Evolutionary conservation across 2,797 vertebrate species (phyloP).

Genomic region (Typhlichthys subterraneus): DNA sequence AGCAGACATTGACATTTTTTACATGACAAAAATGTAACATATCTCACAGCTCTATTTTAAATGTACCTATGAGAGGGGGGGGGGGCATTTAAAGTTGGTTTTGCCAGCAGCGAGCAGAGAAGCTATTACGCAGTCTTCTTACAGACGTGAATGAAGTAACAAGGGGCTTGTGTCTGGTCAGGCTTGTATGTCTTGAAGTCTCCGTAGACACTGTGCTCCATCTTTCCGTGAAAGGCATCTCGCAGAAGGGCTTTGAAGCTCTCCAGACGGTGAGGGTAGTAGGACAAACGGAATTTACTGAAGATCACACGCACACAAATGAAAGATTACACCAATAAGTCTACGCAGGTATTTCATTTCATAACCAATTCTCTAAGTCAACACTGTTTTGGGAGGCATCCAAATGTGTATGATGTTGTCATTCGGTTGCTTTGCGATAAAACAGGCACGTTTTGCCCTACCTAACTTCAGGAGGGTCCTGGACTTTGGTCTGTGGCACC

Average conservation of each 20-base stretch:
- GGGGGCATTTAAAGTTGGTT: neutral
- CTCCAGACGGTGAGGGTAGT: conserved; percentile 91
- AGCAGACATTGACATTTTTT: too few species aligned
- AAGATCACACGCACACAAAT: conserved; percentile 7
- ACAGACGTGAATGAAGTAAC: conserved; percentile 96
- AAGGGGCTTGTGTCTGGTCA: conserved; percentile 80
- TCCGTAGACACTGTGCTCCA: conserved; percentile 87
- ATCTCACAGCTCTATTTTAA: too few species aligned
- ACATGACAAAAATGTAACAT: too few species aligned
- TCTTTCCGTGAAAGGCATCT: conserved; percentile 83
- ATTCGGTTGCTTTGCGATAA: neutral
- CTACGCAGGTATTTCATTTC: neutral
- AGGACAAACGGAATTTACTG: conserved; percentile 97
- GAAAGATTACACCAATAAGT: neutral
- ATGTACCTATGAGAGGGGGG: too few species aligned
- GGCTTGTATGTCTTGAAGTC: conserved; percentile 89
- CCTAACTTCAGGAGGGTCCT: conserved; percentile 84
- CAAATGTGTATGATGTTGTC: neutral
- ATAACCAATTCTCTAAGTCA: too few species aligned
- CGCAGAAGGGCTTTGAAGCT: conserved; percentile 85
- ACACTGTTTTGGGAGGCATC: neutral
- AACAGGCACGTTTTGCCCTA: conserved; percentile 49
- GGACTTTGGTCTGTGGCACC: conserved; percentile 66
- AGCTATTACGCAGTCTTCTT: conserved; percentile 81
- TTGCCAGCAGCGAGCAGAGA: neutral